Evolutionary conservation across 2,888 invertebrate genomes (phyloP).

Genomic region (Esperia sulphurella): DNA sequence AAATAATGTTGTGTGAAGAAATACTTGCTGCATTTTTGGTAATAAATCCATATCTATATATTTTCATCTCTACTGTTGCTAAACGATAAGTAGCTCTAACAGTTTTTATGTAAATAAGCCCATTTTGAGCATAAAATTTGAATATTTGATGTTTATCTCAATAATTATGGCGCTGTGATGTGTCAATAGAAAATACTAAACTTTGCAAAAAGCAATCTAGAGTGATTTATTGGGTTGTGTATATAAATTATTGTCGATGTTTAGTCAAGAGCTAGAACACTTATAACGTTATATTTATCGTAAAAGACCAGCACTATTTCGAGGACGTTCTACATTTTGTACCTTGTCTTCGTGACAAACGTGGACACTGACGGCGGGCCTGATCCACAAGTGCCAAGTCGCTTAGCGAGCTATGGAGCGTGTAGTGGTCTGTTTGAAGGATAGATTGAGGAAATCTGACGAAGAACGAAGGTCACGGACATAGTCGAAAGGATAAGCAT

Average conservation of each 20-base stretch:
- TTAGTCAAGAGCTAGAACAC: neutral
- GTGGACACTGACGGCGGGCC: too few species aligned
- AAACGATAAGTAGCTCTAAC: neutral
- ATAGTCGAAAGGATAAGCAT: too few species aligned
- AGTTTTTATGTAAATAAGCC: slow-evolving; percentile 1
- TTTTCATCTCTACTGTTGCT: neutral
- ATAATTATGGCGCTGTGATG: slow-evolving; percentile 2
- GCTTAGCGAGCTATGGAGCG: too few species aligned
- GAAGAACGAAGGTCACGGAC: too few species aligned
- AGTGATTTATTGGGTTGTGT: slow-evolving; percentile 23
- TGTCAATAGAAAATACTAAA: slow-evolving; percentile 5
- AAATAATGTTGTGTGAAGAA: too few species aligned
- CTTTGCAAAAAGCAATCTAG: neutral
- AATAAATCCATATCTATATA: neutral
- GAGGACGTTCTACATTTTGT: too few species aligned
- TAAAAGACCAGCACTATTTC: neutral
- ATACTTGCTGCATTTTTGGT: neutral
- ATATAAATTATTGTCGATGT: slow-evolving; percentile 17
- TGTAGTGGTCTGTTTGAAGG: too few species aligned
- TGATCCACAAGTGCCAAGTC: too few species aligned
- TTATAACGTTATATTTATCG: neutral
- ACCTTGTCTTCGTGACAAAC: too few species aligned
- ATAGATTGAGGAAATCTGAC: too few species aligned
- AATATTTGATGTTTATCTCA: neutral
- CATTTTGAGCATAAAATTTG: neutral